Conservation (phyloP, 2,797 vertebrate genomes). For the Momotus momota region DNA sequence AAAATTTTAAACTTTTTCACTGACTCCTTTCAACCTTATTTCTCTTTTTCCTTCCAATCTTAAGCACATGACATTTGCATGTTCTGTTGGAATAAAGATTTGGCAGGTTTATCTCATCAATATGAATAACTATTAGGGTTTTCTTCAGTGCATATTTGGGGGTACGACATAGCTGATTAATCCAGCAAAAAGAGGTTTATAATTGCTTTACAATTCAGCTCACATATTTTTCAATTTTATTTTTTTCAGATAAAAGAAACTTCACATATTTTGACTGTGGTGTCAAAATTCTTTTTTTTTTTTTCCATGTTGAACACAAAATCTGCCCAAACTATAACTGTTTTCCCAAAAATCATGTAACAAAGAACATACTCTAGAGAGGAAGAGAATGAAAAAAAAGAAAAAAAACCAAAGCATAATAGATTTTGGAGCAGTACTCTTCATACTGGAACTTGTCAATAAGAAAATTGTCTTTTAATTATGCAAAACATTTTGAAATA, state of each 20-base stretch:
- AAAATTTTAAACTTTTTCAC: background rate
- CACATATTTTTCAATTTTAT: background rate
- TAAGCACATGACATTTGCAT: background rate
- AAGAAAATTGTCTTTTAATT: background rate
- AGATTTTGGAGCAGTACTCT: background rate
- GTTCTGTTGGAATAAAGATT: background rate
- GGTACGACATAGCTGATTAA: background rate
- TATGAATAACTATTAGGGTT: background rate
- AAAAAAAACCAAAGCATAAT: too few species aligned
- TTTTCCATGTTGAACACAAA: background rate
- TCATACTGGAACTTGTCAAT: background rate
- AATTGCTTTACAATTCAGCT: conserved; percentile 5
- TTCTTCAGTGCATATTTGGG: background rate
- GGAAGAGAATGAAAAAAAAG: too few species aligned
- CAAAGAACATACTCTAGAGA: background rate
- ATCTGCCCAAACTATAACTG: background rate
- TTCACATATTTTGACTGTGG: background rate
- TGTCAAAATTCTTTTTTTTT: background rate
- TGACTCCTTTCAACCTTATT: background rate
- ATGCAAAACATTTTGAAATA: background rate
- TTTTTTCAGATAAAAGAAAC: conserved; percentile 11
- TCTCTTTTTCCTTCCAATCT: background rate
- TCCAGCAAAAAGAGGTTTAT: background rate
- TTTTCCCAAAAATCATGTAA: background rate
- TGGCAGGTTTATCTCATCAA: background rate